A percentile compares a stretch with the other conserved stretches of the same genome.
These are phyloP conservation scores for Trachythela sp. DNA, from an alignment of 64 coral and sea anemone species.

Conservation along the genomic window DNA sequence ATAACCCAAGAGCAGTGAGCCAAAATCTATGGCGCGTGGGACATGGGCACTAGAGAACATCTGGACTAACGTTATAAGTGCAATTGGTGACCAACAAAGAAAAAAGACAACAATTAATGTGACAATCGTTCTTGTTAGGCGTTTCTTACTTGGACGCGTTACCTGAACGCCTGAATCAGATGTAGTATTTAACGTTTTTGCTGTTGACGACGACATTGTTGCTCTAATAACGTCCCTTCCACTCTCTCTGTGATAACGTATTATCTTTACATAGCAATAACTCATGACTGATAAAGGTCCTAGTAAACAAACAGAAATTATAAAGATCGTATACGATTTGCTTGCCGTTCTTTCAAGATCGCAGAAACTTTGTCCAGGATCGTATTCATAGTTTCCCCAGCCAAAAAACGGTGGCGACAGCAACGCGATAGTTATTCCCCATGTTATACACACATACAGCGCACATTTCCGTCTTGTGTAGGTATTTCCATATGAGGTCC, in stretches of 20 bases:
- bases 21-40: conserved; percentile 38
- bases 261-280: conserved; percentile 59
- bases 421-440: conserved; percentile 40
- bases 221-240: neutral
- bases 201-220: neutral
- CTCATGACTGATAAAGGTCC: conserved; percentile 45
- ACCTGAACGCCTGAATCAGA: neutral
- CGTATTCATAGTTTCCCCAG: conserved; percentile 56
- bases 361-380: conserved; percentile 58
- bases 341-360: conserved; percentile 45
- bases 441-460: conserved; percentile 6
- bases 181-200: neutral
- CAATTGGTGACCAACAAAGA: conserved; percentile 52
- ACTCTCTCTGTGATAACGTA: neutral
- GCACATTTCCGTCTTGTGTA: conserved; percentile 22
- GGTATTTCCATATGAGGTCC: conserved; percentile 42
- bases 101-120: conserved; percentile 38
- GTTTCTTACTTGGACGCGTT: neutral
- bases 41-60: conserved; percentile 17
- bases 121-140: conserved; percentile 46
- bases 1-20: conserved; percentile 49
- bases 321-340: conserved; percentile 60
- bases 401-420: conserved; percentile 59
- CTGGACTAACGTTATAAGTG: conserved; percentile 54
- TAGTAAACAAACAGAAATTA: conserved; percentile 55